Evolutionary conservation across 2,797 vertebrate genomes (phyloP).

Genomic region (Parotocinclus haroldoi): DNA sequence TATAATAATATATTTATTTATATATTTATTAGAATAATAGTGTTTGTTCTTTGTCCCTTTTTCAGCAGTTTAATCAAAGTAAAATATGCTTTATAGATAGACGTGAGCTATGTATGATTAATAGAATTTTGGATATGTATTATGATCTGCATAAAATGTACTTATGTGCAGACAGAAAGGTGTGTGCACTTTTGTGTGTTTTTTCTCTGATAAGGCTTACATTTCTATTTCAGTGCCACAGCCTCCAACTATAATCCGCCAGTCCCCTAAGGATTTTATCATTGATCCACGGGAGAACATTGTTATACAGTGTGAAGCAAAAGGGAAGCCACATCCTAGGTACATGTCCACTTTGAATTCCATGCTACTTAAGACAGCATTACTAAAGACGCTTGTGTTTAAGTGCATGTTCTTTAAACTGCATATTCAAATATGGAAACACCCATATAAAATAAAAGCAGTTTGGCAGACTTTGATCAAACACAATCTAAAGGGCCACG

Average conservation of each 20-base stretch:
- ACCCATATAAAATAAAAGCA: too few species aligned
- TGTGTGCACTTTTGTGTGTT: slow-evolving; percentile 3
- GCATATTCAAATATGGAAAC: too few species aligned
- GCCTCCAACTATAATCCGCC: slow-evolving; percentile 91
- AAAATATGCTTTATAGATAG: not conserved
- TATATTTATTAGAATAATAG: too few species aligned
- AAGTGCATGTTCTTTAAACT: too few species aligned
- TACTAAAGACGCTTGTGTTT: too few species aligned
- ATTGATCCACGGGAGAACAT: slow-evolving; percentile 96
- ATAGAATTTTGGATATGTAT: slow-evolving; percentile 15
- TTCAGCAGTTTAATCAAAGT: not conserved
- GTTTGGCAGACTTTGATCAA: too few species aligned
- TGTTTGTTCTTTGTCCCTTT: too few species aligned
- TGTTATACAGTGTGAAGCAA: slow-evolving; percentile 92
- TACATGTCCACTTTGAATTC: slow-evolving; percentile 53
- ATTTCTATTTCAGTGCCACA: slow-evolving; percentile 81
- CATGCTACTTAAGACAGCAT: slow-evolving; percentile 11
- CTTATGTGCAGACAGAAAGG: slow-evolving; percentile 2
- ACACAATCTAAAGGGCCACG: too few species aligned
- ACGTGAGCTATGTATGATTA: slow-evolving; percentile 12
- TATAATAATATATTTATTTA: slow-evolving; percentile 44
- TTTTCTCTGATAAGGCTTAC: slow-evolving; percentile 5
- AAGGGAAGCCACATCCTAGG: slow-evolving; percentile 94
- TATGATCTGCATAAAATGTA: slow-evolving; percentile 13
- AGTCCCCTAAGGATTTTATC: slow-evolving; percentile 96